A percentile compares a stretch with the other conserved stretches of the same genome.
Evolutionary conservation across 1,140 invertebrate genomes (phyloP).

Genomic region (Kradibia gibbosae): DNA sequence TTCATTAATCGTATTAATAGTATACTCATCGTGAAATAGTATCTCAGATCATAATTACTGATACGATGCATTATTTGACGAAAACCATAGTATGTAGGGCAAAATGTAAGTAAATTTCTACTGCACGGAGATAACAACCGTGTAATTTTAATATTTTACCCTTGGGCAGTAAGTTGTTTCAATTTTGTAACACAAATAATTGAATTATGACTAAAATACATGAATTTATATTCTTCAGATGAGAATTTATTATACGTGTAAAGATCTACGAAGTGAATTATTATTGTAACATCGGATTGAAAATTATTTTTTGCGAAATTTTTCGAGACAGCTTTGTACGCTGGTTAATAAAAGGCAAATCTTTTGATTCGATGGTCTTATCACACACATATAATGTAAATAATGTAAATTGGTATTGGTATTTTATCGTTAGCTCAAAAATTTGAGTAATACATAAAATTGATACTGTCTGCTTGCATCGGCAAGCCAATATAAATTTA

Average conservation of each 20-base stretch:
- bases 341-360: neutral
- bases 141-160: neutral
- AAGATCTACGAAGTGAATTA: neutral
- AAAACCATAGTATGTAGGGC: neutral
- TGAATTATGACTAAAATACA: neutral
- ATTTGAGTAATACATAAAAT: neutral
- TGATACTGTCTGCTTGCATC: too few relatives aligned
- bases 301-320: neutral
- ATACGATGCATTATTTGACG: neutral
- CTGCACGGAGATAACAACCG: neutral
- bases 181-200: neutral
- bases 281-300: neutral
- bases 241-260: neutral
- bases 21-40: neutral
- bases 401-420: neutral
- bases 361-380: neutral
- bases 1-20: neutral
- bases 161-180: neutral
- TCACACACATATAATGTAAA: neutral
- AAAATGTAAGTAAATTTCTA: neutral
- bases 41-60: neutral
- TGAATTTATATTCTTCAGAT: neutral
- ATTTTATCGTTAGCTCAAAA: neutral
- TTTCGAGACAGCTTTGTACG: neutral
- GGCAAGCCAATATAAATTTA: too few relatives aligned